These are phyloP conservation scores for Parazoanthus atlanticus DNA, from an alignment of 92 coral and sea anemone species.

Conservation along the genomic window DNA sequence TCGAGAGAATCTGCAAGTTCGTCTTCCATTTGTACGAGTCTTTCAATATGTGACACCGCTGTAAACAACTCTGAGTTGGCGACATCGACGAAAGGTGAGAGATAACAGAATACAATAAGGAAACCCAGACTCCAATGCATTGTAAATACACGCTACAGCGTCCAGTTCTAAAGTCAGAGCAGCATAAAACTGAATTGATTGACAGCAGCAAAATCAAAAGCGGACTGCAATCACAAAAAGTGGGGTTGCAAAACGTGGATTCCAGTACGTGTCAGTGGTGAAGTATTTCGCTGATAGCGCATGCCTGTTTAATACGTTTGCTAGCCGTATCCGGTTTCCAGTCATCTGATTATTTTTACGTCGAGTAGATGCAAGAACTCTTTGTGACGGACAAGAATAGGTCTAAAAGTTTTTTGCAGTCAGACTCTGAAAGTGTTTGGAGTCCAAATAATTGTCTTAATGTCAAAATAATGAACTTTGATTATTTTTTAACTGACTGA, in stretches of 20 bases:
- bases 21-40: slow-evolving; percentile 75
- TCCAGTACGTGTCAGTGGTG: slow-evolving; percentile 1
- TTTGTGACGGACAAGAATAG: neutral
- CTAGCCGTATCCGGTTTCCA: slow-evolving; percentile 13
- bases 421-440: neutral
- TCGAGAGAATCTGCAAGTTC: slow-evolving; percentile 80
- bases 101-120: neutral
- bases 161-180: neutral
- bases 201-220: neutral
- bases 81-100: neutral
- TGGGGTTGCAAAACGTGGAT: neutral
- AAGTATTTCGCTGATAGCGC: neutral
- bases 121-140: slow-evolving; percentile 16
- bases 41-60: slow-evolving; percentile 84
- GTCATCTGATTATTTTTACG: slow-evolving; percentile 7
- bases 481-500: no score
- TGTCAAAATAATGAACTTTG: neutral
- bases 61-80: slow-evolving; percentile 72
- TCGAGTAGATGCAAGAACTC: neutral
- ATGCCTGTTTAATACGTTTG: slow-evolving; percentile 8
- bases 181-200: neutral
- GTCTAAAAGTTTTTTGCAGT: no score
- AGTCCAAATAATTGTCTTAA: neutral
- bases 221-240: neutral
- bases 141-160: neutral